Percentiles rank a stretch among this genome's conserved stretches.
These are phyloP conservation scores for Syngnathus floridae DNA, from an alignment of 2,113 vertebrate species.

Conservation along the genomic window DNA sequence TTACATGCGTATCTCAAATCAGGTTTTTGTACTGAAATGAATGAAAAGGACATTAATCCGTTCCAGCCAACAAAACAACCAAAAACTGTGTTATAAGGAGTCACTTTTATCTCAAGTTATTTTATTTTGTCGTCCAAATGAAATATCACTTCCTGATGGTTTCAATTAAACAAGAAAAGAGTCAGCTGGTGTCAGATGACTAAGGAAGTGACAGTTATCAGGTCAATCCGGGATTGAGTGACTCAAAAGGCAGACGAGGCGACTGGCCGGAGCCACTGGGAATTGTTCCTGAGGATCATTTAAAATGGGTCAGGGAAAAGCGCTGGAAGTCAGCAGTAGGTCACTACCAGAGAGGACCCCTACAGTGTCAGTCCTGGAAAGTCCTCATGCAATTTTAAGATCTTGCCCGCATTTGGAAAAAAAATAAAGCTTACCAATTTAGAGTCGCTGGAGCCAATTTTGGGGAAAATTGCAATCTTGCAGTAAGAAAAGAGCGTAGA, in stretches of 20 bases:
- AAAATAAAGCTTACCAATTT: no score
- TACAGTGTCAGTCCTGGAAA: background rate
- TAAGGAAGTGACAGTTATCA: background rate
- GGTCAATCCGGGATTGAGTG: constrained; percentile 35
- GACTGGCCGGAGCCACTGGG: background rate
- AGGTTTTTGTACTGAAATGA: no score
- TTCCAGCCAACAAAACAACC: no score
- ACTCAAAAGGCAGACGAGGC: constrained; percentile 24
- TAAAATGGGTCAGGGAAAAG: constrained; percentile 1
- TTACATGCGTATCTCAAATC: no score
- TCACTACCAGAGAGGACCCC: constrained; percentile 21
- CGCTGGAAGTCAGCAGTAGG: constrained; percentile 36
- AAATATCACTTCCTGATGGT: constrained; percentile 54
- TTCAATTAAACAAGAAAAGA: constrained; percentile 42
- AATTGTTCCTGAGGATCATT: background rate
- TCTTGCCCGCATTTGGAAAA: no score
- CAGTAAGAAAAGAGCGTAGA: background rate
- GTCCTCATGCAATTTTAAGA: no score
- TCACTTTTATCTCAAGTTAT: no score
- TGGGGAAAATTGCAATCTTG: background rate
- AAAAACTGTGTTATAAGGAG: no score
- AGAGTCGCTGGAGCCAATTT: background rate
- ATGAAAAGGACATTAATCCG: no score
- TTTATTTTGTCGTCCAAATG: constrained; percentile 29
- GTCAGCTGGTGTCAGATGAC: background rate